Evolutionary conservation across 2,888 invertebrate species (phyloP), one percentile per base, ranked within the genome.

Genomic region (Macaria notata): DNA sequence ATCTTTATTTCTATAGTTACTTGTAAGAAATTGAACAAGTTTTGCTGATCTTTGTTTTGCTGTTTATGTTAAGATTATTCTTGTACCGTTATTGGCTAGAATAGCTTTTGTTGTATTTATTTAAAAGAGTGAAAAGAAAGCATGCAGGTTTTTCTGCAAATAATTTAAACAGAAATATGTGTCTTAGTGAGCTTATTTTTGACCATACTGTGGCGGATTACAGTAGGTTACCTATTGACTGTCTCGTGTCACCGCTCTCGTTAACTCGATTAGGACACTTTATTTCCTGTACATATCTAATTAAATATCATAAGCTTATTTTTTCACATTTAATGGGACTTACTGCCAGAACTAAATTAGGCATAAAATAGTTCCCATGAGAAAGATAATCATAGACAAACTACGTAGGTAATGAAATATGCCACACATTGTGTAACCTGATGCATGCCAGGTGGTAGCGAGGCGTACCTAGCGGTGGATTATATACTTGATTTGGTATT

Each of bases 61-160:
- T 83, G 82, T 84, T 86, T 79, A 83, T 75, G 75, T 83, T 84
- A 76, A 76, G 73, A 65, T 74, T 49, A 49, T 38, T 41, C 71
- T 70, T 76, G 75, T 81, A 78, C 75, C 81, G 76, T 75, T 65
- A 76, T 70, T 73, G 63, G 73, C 63, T 49, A 46, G 43, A 54
- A 49, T 60, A 48, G 30, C 52, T 54, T 61, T 59, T 44, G 55
- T 54, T 61, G 43, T 45, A 42, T 41, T 41, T 41, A 41, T 41
- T 59, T 44, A 53, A 53, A 30, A 38, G 30, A 33, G 50, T 50
- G 50, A 38, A 30, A 6, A 33, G 5, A 44, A 50, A 44, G 49
- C 49, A 31, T 30, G 33, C 46, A 36, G 5, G 9, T 9, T 9
- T 19, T 42, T 33, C 31, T 33, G 4, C 8, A 6, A 31, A 42